phyloP scores from a whole-genome alignment of 2,888 invertebrate genomes.

The Heliothis peltigera region DNA sequence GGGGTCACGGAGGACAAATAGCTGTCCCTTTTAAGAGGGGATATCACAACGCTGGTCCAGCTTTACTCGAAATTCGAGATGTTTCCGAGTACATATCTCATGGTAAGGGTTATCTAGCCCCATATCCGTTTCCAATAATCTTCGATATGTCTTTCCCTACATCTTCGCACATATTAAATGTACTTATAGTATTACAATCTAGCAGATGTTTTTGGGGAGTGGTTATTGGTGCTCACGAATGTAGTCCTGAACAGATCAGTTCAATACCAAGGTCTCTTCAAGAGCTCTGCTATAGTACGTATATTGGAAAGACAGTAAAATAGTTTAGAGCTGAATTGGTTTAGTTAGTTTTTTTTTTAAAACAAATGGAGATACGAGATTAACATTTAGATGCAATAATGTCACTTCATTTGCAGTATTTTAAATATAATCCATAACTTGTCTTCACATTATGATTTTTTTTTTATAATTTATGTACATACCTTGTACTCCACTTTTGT shows the following conservation, averaged over 20 bases:
- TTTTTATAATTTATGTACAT: conserved; percentile 76
- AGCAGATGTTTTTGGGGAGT: conserved; percentile 5
- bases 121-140: conserved; percentile 42
- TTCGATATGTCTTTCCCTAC: conserved; percentile 8
- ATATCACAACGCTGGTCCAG: not conserved
- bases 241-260: not conserved
- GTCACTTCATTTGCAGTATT: conserved; percentile 61
- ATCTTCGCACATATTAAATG: conserved; percentile 19
- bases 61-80: conserved; percentile 4
- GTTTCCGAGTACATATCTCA: conserved; percentile 7
- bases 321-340: too few relatives aligned
- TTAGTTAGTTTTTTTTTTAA: too few relatives aligned
- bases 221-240: conserved; percentile 14
- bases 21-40: not conserved
- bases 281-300: not conserved
- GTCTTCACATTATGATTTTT: conserved; percentile 15
- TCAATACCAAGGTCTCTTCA: not conserved
- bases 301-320: not conserved
- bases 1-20: not conserved
- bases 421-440: conserved; percentile 14
- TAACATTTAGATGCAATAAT: not conserved
- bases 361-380: too few relatives aligned
- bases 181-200: conserved; percentile 29
- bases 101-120: conserved; percentile 23
- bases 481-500: conserved; percentile 99